A percentile compares a stretch with the other conserved stretches of the same genome.
Evolutionary conservation across 1,140 invertebrate species (phyloP).

Genomic region (Eufriesea mexicana): DNA sequence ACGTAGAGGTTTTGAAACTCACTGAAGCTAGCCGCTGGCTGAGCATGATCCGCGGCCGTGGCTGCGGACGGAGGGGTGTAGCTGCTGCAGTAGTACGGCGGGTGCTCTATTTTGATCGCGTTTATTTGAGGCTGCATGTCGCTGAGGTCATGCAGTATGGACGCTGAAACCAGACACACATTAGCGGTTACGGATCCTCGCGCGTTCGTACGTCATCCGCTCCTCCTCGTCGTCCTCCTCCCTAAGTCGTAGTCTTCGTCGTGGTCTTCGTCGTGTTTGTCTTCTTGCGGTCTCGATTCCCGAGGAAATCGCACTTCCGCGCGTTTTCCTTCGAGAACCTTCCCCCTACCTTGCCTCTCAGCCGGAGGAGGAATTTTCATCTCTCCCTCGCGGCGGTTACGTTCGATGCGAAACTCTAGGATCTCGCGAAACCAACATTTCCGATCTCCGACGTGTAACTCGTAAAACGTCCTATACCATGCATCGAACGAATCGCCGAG

Average conservation of each 20-base stretch:
- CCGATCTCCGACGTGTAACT: no score
- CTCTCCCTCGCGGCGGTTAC: no score
- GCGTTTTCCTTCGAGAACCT: conserved; percentile 6
- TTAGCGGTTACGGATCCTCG: conserved; percentile 72
- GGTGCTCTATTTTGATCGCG: conserved; percentile 95
- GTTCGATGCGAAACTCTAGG: no score
- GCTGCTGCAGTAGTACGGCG: conserved; percentile 95
- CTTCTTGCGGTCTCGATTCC: conserved; percentile 18
- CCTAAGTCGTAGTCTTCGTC: conserved; percentile 4
- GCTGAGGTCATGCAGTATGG: conserved; percentile 95
- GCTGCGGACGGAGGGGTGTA: conserved; percentile 90
- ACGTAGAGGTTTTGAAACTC: conserved; percentile 76
- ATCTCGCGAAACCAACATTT: no score
- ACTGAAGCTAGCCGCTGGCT: conserved; percentile 82
- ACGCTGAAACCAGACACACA: conserved; percentile 89
- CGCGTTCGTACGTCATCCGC: conserved; percentile 63
- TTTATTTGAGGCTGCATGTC: conserved; percentile 90
- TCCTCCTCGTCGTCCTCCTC: conserved; percentile 42
- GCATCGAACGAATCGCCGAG: no score
- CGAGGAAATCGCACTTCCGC: conserved; percentile 51
- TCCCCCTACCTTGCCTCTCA: no score
- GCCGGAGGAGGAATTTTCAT: no score
- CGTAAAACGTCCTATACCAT: no score
- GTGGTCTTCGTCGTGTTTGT: conserved; percentile 15
- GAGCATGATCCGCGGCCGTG: conserved; percentile 79